phyloP scores from a whole-genome alignment of 2,888 invertebrate species.

The Nycteola revayana region DNA sequence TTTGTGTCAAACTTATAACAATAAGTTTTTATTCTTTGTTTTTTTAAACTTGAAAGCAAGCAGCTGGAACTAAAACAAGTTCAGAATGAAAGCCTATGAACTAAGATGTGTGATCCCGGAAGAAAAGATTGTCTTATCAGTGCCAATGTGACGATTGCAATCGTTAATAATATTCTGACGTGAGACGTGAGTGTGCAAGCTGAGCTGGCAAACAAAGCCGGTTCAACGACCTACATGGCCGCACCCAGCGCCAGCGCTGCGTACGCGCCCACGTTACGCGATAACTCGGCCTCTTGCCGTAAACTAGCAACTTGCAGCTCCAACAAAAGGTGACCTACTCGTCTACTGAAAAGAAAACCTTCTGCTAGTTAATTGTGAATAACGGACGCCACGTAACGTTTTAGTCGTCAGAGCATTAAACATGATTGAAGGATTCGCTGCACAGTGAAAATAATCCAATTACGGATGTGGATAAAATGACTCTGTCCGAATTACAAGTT shows the following conservation, averaged over 20 bases:
- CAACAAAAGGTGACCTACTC: conserved; percentile 11
- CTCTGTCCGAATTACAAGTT: no score
- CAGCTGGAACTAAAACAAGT: no score
- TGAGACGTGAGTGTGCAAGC: conserved; percentile 60
- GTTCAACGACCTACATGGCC: conserved; percentile 74
- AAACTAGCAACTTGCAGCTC: conserved; percentile 32
- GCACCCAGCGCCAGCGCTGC: conserved; percentile 59
- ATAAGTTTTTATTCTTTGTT: conserved; percentile 46
- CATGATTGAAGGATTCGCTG: no score
- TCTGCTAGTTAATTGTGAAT: no score
- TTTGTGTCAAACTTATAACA: conserved; percentile 54
- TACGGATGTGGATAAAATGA: no score
- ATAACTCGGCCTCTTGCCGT: conserved; percentile 40
- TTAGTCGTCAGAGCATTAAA: no score
- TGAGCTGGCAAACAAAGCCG: conserved; percentile 81
- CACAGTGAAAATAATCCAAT: no score
- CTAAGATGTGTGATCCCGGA: conserved; percentile 20
- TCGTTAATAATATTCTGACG: conserved; percentile 63
- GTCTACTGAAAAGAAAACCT: background rate
- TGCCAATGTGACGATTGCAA: conserved; percentile 46
- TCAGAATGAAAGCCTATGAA: background rate
- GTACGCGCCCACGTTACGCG: conserved; percentile 66
- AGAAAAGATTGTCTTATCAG: conserved; percentile 28
- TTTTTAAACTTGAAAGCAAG: conserved; percentile 23
- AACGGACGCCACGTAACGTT: no score